A percentile compares a stretch with the other conserved stretches of the same genome.
phyloP scores from a whole-genome alignment of 1,140 invertebrate genomes.

The Epicauta chinensis region DNA sequence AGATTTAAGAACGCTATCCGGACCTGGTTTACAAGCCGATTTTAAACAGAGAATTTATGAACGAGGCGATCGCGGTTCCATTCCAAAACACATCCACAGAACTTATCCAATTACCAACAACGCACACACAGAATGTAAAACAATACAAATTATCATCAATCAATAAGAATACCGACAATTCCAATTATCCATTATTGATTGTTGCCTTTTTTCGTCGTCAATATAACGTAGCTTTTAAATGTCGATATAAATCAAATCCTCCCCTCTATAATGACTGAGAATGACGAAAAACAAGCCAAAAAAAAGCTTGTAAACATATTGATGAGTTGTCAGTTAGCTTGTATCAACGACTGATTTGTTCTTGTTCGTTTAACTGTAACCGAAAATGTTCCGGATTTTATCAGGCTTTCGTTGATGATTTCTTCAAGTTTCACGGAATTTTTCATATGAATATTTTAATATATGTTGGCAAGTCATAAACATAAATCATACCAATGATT shows the following conservation, averaged over 20 bases:
- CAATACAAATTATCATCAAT: no score
- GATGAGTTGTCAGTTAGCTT: not conserved
- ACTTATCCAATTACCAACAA: no score
- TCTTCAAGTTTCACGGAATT: no score
- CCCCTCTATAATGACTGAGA: no score
- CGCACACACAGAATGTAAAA: no score
- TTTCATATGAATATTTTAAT: not conserved
- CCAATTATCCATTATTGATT: no score
- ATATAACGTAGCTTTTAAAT: constrained; percentile 6
- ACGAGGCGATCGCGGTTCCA: not conserved
- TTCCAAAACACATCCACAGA: no score
- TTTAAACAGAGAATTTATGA: constrained; percentile 24
- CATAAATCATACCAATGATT: constrained; percentile 13
- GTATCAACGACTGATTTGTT: no score
- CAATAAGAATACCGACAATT: no score
- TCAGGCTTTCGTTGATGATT: no score
- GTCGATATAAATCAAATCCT: constrained; percentile 4
- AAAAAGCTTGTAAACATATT: constrained; percentile 4
- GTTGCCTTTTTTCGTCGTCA: not conserved
- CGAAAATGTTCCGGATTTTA: no score
- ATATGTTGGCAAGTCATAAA: constrained; percentile 11
- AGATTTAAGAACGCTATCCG: constrained; percentile 29
- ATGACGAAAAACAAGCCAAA: not conserved
- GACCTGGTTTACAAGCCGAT: constrained; percentile 19
- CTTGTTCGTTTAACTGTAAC: no score